Evolutionary conservation across 2,113 vertebrate genomes (phyloP), one percentile per base, ranked within the genome.

Genomic region (Poeciliopsis occidentalis): DNA sequence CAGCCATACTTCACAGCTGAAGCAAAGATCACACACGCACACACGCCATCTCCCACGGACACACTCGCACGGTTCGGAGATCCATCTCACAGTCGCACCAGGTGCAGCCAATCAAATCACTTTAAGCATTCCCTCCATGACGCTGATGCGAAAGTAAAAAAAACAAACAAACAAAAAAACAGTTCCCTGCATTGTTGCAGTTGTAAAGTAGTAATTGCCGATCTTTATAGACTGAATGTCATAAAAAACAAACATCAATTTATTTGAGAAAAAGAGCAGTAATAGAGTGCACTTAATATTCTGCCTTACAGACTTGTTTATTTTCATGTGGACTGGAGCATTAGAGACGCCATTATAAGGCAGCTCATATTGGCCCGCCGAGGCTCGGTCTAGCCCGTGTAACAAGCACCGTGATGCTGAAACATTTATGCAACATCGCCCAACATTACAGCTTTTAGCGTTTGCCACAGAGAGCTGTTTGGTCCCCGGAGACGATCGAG

Each of bases 301-400:
- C 86, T 66, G 86, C 86, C 85, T 89, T 81, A 81, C 89, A 91
- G 90, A 88, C 89, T 87, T 90, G 85, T 90, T 90, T 90, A 90
- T 91, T 91, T 91, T 86, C 88, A 83, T 85, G 84, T 83, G 81
- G 85, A 91, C 88, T 82, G 74, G 66, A 83, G 81, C 87, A 88
- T 90, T 88, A 87, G 78, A 84, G 80, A 90, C 67, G 83, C 88
- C 81, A 91, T 89, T 91, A 90, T 84, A 87, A 85, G 73, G 79
- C 78, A 8, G 68, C 69, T 44, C 82, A 86, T 89, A 89, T 90
- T 86, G 88, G 82, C 76, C 89, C 83, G 11, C 83, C 51, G 89
- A 78, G 88, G 71, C 47, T 81, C 51, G 62, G 61, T 79, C 72
- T 44, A 69, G 67, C 83, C 41, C 68, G 15, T 67, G 84, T 88